These are phyloP conservation scores for Netelia virgata DNA, from an alignment of 2,888 invertebrate species.

Conservation along the genomic window DNA sequence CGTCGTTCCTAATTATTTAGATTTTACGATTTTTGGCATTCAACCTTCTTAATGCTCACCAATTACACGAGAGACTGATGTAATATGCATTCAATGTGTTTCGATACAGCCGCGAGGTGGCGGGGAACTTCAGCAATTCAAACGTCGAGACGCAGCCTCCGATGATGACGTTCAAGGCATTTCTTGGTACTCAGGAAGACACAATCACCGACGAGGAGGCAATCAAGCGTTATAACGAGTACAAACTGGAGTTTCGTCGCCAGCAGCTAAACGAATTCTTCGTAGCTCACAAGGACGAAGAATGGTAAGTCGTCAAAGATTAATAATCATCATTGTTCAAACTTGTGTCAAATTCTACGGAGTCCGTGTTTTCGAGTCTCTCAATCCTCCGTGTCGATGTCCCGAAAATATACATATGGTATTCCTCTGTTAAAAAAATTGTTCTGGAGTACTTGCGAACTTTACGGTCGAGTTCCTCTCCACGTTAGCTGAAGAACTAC, in stretches of 20 bases:
- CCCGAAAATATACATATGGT: constrained; percentile 44
- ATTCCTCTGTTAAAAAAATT: not conserved
- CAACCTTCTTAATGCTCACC: constrained; percentile 21
- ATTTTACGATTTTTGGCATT: constrained; percentile 30
- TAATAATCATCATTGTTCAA: not conserved
- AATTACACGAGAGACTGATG: not conserved
- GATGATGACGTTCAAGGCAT: constrained; percentile 99
- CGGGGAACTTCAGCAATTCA: constrained; percentile 83
- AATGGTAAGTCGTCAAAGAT: constrained; percentile 93
- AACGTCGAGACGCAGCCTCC: constrained; percentile 93
- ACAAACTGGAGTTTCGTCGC: constrained; percentile 98
- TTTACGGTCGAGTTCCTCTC: constrained; percentile 13
- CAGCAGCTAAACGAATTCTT: constrained; percentile 99
- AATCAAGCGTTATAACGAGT: constrained; percentile 98
- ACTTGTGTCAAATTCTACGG: not conserved
- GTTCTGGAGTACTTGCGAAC: constrained; percentile 10
- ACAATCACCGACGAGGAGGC: constrained; percentile 99
- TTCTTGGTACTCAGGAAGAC: constrained; percentile 98
- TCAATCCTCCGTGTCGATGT: constrained; percentile 52
- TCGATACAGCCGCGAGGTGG: constrained; percentile 79
- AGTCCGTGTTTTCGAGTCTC: constrained; percentile 8
- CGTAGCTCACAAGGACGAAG: constrained; percentile 99
- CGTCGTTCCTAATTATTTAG: not conserved
- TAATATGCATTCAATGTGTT: not conserved
- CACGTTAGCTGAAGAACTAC: no score